Conservation (phyloP, 1,140 invertebrate species). For the Coelopa frigida region DNA sequence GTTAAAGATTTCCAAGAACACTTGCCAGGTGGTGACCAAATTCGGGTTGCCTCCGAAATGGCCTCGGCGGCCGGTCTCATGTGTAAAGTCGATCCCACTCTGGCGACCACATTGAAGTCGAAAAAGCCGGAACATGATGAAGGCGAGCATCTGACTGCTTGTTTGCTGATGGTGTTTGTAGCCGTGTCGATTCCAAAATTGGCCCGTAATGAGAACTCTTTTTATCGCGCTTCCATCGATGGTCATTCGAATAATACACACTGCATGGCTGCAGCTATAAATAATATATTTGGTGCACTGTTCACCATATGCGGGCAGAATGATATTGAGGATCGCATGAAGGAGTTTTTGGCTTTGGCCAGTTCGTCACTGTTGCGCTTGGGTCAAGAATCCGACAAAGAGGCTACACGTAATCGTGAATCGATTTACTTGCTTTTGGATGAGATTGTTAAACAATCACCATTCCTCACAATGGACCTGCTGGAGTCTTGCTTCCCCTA, state of each 20-base stretch:
- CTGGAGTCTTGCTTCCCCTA: conserved; percentile 97
- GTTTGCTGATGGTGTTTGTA: conserved; percentile 96
- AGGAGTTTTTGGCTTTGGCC: conserved; percentile 94
- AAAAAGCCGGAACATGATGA: conserved; percentile 85
- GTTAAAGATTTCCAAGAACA: conserved; percentile 92
- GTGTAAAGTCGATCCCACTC: conserved; percentile 90
- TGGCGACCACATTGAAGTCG: conserved; percentile 77
- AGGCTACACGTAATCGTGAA: conserved; percentile 87
- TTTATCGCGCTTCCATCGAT: conserved; percentile 85
- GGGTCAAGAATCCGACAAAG: conserved; percentile 92
- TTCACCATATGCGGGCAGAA: conserved; percentile 92
- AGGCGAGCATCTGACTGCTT: conserved; percentile 85
- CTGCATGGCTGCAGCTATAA: conserved; percentile 92
- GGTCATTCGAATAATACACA: conserved; percentile 97
- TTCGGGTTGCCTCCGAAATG: conserved; percentile 93
- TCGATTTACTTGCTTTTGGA: conserved; percentile 93
- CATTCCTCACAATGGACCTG: conserved; percentile 96
- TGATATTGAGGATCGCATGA: conserved; percentile 96
- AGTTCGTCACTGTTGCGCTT: conserved; percentile 90
- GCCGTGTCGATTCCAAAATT: conserved; percentile 96
- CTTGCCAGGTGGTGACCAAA: conserved; percentile 81
- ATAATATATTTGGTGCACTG: conserved; percentile 92
- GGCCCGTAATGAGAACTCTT: conserved; percentile 82
- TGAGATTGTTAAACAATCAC: conserved; percentile 95
- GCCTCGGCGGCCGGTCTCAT: conserved; percentile 88